These are phyloP conservation scores for Pygmarrhopalites habei DNA, from an alignment of 1,140 invertebrate species.

Conservation along the genomic window DNA sequence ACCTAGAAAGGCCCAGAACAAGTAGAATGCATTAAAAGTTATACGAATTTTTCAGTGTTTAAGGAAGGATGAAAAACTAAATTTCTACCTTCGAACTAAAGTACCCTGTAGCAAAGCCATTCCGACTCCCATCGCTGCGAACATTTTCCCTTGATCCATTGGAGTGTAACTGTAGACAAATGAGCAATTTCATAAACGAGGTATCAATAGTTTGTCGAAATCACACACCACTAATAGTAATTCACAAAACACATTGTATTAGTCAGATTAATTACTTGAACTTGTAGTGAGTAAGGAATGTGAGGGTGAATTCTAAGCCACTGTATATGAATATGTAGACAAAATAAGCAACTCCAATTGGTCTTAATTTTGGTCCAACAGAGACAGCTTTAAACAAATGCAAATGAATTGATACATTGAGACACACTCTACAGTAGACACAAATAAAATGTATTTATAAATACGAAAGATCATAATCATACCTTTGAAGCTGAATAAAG, in stretches of 20 bases:
- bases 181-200: too few relatives aligned
- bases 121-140: conserved; percentile 81
- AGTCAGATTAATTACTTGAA: conserved; percentile 62
- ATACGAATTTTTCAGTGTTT: too few relatives aligned
- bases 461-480: too few relatives aligned
- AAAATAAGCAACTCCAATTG: conserved; percentile 82
- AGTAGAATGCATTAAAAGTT: too few relatives aligned
- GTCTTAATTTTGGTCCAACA: conserved; percentile 58
- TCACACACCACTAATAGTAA: too few relatives aligned
- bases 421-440: too few relatives aligned
- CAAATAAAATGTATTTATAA: too few relatives aligned
- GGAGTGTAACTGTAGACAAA: conserved; percentile 62
- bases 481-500: conserved; percentile 61
- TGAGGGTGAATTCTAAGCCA: conserved; percentile 94
- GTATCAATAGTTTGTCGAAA: too few relatives aligned
- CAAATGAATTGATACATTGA: too few relatives aligned
- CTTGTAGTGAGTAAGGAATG: conserved; percentile 89
- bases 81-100: conserved; percentile 59
- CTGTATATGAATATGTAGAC: conserved; percentile 94
- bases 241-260: too few relatives aligned
- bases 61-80: too few relatives aligned
- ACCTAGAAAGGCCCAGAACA: too few relatives aligned
- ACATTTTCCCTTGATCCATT: conserved; percentile 97
- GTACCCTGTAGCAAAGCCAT: conserved; percentile 93
- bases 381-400: conserved; percentile 45